Evolutionary conservation across 2,888 invertebrate species (phyloP).

Genomic region (Rhamphomyia laevipes): DNA sequence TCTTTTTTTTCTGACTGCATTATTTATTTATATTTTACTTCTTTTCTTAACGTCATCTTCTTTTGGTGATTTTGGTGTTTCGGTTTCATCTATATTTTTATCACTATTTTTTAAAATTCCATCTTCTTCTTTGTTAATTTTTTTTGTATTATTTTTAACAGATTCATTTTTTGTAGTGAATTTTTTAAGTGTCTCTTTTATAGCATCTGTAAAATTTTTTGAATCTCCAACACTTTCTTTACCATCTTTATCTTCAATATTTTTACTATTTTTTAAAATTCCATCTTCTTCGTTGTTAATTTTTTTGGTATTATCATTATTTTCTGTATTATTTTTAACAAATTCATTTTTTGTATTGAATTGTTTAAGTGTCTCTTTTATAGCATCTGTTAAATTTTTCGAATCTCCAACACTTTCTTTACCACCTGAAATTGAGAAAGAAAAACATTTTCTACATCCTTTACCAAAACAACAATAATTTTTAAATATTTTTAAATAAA

Average conservation of each 20-base stretch:
- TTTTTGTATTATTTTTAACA: slow-evolving; percentile 1
- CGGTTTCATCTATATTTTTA: slow-evolving; percentile 33
- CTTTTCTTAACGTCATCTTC: no score
- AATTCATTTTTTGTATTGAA: background rate
- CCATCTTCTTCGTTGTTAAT: no score
- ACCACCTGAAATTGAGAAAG: slow-evolving; percentile 42
- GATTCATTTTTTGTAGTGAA: background rate
- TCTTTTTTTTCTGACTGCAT: no score
- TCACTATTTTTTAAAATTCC: no score
- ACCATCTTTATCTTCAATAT: slow-evolving; percentile 36
- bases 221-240: slow-evolving; percentile 50
- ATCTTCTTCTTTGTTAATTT: background rate
- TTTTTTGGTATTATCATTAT: slow-evolving; percentile 1
- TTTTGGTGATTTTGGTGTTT: slow-evolving; percentile 14
- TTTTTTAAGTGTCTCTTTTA: slow-evolving; percentile 44
- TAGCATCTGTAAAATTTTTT: slow-evolving; percentile 46
- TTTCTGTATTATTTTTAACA: background rate
- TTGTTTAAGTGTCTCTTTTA: slow-evolving; percentile 43
- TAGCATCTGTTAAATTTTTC: slow-evolving; percentile 46
- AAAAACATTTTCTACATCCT: no score
- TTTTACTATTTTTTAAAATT: no score
- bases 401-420: slow-evolving; percentile 50
- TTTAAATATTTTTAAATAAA: no score
- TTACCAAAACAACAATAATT: no score
- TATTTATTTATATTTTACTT: no score